phyloP scores from a whole-genome alignment of 2,113 vertebrate genomes.

The Lepus europaeus region DNA sequence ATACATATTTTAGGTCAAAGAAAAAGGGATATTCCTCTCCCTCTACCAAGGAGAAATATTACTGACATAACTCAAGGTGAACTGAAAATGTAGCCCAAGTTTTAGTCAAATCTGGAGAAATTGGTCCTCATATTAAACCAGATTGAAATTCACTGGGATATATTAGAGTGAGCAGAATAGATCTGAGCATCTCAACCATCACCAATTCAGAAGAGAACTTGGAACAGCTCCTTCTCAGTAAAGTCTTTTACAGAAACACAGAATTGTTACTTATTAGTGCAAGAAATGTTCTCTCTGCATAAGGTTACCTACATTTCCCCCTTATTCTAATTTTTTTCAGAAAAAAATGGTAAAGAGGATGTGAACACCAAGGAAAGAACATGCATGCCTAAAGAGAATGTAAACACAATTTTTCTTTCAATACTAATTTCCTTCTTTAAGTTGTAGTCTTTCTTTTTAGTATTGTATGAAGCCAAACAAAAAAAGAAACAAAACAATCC shows the following conservation, averaged over 20 bases:
- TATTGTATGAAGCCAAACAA: not conserved
- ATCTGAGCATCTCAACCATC: not conserved
- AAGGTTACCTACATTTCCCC: not conserved
- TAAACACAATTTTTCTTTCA: not conserved
- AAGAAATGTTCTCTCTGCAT: not conserved
- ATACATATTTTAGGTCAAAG: not conserved
- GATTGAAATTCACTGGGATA: not conserved
- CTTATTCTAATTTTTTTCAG: not conserved
- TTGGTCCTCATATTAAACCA: rapidly evolving
- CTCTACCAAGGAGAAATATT: not conserved
- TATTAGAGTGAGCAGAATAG: not conserved
- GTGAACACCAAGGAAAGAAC: not conserved
- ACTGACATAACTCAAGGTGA: not conserved
- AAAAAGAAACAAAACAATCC: not conserved
- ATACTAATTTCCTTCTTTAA: not conserved
- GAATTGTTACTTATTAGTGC: not conserved
- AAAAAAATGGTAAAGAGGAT: rapidly evolving
- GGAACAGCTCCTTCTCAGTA: not conserved
- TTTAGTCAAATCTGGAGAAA: not conserved
- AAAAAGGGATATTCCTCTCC: rapidly evolving
- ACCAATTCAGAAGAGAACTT: not conserved
- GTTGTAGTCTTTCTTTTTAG: not conserved
- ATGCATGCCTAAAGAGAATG: not conserved
- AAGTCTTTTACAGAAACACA: not conserved
- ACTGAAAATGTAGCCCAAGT: not conserved